A percentile compares a stretch with the other conserved stretches of the same genome.
These are phyloP conservation scores for Perccottus glenii DNA, from an alignment of 2,113 vertebrate species.

Conservation along the genomic window DNA sequence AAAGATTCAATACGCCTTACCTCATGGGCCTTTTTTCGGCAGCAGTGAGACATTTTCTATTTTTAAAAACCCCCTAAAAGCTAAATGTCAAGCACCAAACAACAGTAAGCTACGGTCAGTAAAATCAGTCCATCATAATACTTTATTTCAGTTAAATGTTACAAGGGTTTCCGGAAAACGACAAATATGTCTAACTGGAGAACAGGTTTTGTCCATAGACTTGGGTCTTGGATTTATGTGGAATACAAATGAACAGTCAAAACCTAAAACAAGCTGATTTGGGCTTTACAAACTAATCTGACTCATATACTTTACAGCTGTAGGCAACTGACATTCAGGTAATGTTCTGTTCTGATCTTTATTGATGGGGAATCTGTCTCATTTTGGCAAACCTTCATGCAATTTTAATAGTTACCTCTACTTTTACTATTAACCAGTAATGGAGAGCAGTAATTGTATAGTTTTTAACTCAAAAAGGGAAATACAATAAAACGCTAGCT, in stretches of 20 bases:
- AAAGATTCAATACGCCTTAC: not conserved
- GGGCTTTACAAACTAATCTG: not conserved
- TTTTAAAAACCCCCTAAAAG: not conserved
- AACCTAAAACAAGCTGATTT: too few relatives aligned
- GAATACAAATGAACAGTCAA: too few relatives aligned
- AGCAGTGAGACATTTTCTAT: not conserved
- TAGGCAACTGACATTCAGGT: not conserved
- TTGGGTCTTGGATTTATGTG: too few relatives aligned
- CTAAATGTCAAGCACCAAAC: too few relatives aligned
- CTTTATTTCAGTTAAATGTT: not conserved
- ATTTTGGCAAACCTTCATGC: not conserved
- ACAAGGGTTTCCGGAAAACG: not conserved
- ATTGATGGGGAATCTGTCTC: not conserved
- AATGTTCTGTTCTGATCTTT: not conserved
- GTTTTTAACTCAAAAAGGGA: too few relatives aligned
- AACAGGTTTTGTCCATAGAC: not conserved
- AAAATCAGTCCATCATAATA: conserved; percentile 1
- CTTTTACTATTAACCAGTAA: too few relatives aligned
- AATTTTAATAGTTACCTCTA: not conserved
- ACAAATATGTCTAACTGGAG: not conserved
- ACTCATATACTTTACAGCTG: too few relatives aligned
- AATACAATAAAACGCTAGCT: too few relatives aligned
- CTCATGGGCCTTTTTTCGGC: not conserved
- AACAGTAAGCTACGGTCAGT: not conserved
- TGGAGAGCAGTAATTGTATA: too few relatives aligned